Conservation (phyloP, 1,140 invertebrate genomes). For the Drosophila gunungcola region DNA sequence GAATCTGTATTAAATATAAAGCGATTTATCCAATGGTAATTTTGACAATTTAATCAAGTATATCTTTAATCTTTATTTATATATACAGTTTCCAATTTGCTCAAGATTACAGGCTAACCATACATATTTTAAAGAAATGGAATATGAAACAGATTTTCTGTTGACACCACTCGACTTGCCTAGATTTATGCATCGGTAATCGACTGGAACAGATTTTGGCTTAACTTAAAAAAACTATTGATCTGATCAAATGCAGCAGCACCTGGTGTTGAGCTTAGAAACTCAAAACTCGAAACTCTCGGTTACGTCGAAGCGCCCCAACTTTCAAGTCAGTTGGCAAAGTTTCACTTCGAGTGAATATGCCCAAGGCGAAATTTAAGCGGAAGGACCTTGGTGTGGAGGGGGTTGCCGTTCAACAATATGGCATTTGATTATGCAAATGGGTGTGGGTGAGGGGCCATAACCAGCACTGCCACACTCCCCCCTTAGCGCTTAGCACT, state of each 20-base stretch:
- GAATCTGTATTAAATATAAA: too few relatives aligned
- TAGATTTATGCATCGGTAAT: not conserved
- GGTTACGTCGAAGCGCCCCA: too few relatives aligned
- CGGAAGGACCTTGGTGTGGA: slow-evolving; percentile 10
- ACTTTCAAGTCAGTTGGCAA: slow-evolving; percentile 4
- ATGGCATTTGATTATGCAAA: slow-evolving; percentile 80
- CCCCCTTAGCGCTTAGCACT: slow-evolving; percentile 37
- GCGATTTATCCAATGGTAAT: too few relatives aligned
- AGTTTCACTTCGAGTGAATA: slow-evolving; percentile 6
- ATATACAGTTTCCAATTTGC: too few relatives aligned
- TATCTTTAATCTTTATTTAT: too few relatives aligned
- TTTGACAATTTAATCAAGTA: too few relatives aligned
- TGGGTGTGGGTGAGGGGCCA: too few relatives aligned
- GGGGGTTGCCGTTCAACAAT: slow-evolving; percentile 36
- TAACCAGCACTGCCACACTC: not conserved
- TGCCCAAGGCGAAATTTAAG: slow-evolving; percentile 15
- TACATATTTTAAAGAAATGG: too few relatives aligned
- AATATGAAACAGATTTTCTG: too few relatives aligned
- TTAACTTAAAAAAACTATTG: not conserved
- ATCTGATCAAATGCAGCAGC: not conserved
- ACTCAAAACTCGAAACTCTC: not conserved
- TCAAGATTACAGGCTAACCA: too few relatives aligned
- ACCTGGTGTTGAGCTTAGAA: not conserved
- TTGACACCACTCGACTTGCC: too few relatives aligned
- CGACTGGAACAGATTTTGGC: not conserved